phyloP scores from a whole-genome alignment of 2,113 vertebrate genomes.

The Nesogale talazaci region DNA sequence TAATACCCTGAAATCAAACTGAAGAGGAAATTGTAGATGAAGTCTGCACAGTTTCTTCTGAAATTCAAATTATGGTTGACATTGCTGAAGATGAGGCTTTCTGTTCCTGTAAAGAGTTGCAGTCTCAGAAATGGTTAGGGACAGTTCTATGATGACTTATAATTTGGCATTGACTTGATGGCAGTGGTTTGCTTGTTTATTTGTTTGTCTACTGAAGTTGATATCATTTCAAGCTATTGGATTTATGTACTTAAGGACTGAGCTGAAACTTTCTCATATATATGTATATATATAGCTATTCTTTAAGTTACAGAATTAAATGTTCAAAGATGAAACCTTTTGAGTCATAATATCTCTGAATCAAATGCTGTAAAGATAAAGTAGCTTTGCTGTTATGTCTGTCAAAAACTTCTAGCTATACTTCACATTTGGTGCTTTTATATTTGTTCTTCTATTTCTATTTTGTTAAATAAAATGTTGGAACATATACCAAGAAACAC shows the following conservation, averaged over 20 bases:
- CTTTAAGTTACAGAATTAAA: constrained; percentile 86
- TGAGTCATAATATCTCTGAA: constrained; percentile 84
- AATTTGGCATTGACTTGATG: too few species aligned
- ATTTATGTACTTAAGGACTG: constrained; percentile 66
- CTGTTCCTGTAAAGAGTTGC: too few species aligned
- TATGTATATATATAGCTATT: constrained; percentile 77
- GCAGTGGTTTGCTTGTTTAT: too few species aligned
- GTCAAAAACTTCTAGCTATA: constrained; percentile 86
- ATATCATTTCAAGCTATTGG: constrained; percentile 71
- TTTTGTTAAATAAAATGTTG: constrained; percentile 88
- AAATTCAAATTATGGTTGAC: constrained; percentile 66
- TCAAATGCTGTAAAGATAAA: constrained; percentile 85
- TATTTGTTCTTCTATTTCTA: constrained; percentile 88
- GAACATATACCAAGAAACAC: constrained; percentile 82
- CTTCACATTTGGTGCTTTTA: constrained; percentile 88
- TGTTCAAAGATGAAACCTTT: constrained; percentile 85
- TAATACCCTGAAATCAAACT: constrained; percentile 19
- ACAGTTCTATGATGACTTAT: too few species aligned
- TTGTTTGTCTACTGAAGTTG: constrained; percentile 8
- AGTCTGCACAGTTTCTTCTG: constrained; percentile 7
- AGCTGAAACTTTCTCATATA: constrained; percentile 77
- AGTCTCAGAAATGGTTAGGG: too few species aligned
- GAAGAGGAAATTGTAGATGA: neutral
- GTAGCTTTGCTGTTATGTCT: constrained; percentile 86
- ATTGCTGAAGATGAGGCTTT: constrained; percentile 24